A percentile compares a stretch with the other conserved stretches of the same genome.
These are phyloP conservation scores for Cotesia congregata DNA, from an alignment of 2,888 invertebrate species.

Conservation along the genomic window DNA sequence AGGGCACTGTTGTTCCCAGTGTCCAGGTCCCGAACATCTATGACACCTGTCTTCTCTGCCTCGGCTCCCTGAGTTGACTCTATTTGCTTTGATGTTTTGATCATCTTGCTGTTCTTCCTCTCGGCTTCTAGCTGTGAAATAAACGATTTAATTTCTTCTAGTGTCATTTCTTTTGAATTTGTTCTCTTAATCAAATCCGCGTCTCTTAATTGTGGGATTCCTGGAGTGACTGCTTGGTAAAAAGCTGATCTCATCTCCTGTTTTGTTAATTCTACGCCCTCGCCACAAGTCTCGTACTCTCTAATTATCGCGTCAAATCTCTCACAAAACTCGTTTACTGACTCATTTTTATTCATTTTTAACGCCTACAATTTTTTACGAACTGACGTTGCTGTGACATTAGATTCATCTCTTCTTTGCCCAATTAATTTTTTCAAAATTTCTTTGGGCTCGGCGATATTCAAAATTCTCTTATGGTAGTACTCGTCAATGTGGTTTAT, in stretches of 20 bases:
- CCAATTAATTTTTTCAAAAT: conserved; percentile 4
- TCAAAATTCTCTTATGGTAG: background rate
- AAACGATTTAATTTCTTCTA: conserved; percentile 28
- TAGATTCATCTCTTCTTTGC: conserved; percentile 30
- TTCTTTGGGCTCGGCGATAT: background rate
- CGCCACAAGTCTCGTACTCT: background rate
- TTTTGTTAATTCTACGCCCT: background rate
- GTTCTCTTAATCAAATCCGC: conserved; percentile 13
- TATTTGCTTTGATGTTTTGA: background rate
- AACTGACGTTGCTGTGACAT: conserved; percentile 43
- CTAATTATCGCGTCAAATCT: conserved; percentile 22
- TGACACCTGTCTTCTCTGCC: background rate
- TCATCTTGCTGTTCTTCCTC: background rate
- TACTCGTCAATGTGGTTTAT: background rate
- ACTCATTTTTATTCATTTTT: conserved; percentile 24
- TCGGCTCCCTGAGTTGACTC: background rate
- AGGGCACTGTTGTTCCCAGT: conserved; percentile 33
- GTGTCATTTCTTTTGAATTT: conserved; percentile 19
- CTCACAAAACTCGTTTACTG: conserved; percentile 23
- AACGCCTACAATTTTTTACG: conserved; percentile 39
- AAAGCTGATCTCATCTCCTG: conserved; percentile 44
- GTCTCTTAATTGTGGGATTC: conserved; percentile 29
- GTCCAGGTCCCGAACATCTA: background rate
- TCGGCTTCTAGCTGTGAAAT: conserved; percentile 34
- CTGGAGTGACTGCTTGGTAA: conserved; percentile 46